Base-by-base conservation (phyloP, 2,113 vertebrate genomes). In the Piprites chloris region DNA sequence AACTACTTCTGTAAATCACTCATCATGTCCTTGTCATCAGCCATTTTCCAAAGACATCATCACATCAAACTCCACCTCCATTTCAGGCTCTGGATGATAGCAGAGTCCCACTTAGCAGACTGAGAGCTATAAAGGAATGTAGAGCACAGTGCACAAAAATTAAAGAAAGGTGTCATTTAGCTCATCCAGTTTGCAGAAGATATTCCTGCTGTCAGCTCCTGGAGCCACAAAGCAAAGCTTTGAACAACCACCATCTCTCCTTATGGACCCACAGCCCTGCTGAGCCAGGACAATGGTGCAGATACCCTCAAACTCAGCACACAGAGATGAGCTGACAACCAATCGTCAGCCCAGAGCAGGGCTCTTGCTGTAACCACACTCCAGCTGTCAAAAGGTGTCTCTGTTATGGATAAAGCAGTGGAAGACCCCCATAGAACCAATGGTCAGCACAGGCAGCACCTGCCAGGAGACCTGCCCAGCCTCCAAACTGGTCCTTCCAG, bases 381-480 rank as follows among this genome's bases (percentile, higher is more conserved):
- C 18, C 41, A 65, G 56, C 61, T 55, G 4, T 11, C n/a, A 8
- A 65, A 62, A 61, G 4, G 11, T 33, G 22, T 33, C 44, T 92
- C 47, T 17, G 1, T 23, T 30, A 5, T 9, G 75, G n/a, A 24
- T 26, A 33, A 81, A 82, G 55, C 5, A 35, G 14, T 32, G 32
- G 66, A 55, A 89, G 37, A 28, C 3, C 32, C 75, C 49, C 69
- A 12, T 2, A 67, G n/a, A 27, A 27, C 18, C 50, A 50, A 15
- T 0, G 5, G 17, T 11, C 73, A 78, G n/a, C 49, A 63, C 1
- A 9, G 42, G 18, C 14, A 50, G 8, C 1, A 0, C 18, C 28
- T 50, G 20, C 27, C 47, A 65, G 32, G 55, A 17, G 50, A 87
- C 30, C 10, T 39, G 35, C 21, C 6, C 41, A 41, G 9, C 37